A percentile compares a stretch with the other conserved stretches of the same genome.
Conservation (phyloP, 2,113 vertebrate genomes). For the Apodemus speciosus region DNA sequence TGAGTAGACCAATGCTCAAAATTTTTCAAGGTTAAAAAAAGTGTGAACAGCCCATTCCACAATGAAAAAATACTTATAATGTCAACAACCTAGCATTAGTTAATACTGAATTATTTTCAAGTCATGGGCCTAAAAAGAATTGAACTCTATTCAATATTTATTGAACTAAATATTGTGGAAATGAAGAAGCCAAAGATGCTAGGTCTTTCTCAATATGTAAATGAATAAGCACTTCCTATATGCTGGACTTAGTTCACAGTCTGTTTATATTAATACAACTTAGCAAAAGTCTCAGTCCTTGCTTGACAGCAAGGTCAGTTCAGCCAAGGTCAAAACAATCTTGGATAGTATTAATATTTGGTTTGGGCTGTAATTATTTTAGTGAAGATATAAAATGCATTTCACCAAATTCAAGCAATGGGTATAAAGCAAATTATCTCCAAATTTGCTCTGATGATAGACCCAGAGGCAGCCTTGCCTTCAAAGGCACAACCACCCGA, state of each 20-base stretch:
- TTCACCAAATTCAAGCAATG: neutral
- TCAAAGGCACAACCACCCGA: neutral
- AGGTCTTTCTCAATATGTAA: neutral
- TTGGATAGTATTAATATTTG: neutral
- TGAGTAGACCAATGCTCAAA: neutral
- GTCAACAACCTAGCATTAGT: neutral
- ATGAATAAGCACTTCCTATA: neutral
- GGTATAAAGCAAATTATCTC: conserved; percentile 13
- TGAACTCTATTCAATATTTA: conserved; percentile 15
- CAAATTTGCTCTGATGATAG: neutral
- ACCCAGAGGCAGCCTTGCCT: neutral
- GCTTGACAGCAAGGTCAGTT: neutral
- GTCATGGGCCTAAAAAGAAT: neutral
- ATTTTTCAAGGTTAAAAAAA: neutral
- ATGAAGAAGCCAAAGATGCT: neutral
- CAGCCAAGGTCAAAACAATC: neutral
- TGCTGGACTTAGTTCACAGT: neutral
- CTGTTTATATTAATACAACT: neutral
- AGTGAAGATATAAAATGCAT: conserved; percentile 5
- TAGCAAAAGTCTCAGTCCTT: neutral
- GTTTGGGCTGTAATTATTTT: conserved; percentile 1
- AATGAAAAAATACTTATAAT: conserved; percentile 24
- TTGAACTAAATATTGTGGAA: neutral
- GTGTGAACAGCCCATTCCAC: neutral
- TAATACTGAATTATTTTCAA: neutral